phyloP scores from a whole-genome alignment of 2,888 invertebrate genomes.

The Caenorhabditis sinica region DNA sequence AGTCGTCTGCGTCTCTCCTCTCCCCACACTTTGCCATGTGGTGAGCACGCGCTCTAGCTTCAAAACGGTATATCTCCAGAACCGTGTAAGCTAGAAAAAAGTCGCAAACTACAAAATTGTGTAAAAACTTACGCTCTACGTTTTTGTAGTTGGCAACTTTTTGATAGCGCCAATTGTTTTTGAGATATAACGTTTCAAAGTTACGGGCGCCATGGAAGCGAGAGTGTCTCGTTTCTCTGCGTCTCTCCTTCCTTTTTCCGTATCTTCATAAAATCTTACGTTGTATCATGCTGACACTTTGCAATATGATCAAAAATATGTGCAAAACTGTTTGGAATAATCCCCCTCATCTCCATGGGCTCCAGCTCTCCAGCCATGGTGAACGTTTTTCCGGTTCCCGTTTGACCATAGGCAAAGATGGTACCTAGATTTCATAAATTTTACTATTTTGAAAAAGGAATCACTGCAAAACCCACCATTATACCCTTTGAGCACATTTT shows the following conservation, averaged over 20 bases:
- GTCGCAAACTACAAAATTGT: background rate
- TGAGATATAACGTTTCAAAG: background rate
- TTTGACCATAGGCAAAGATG: slow-evolving; percentile 87
- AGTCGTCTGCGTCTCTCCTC: too few relatives aligned
- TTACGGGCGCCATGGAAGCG: too few relatives aligned
- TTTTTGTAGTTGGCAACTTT: background rate
- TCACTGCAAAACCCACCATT: slow-evolving; percentile 89
- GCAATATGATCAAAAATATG: slow-evolving; percentile 99
- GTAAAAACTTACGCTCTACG: background rate
- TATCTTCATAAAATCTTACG: slow-evolving; percentile 86
- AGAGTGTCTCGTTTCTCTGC: too few relatives aligned
- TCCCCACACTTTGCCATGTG: too few relatives aligned
- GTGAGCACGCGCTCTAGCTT: too few relatives aligned
- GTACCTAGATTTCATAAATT: slow-evolving; percentile 85
- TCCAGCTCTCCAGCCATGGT: slow-evolving; percentile 96
- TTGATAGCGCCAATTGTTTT: background rate
- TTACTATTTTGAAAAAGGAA: background rate
- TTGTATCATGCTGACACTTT: slow-evolving; percentile 92
- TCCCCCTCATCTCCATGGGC: slow-evolving; percentile 93
- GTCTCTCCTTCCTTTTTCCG: background rate
- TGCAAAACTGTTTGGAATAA: slow-evolving; percentile 98
- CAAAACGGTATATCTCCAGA: too few relatives aligned
- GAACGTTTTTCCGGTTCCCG: slow-evolving; percentile 98
- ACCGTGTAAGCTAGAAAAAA: too few relatives aligned
- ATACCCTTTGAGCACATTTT: slow-evolving; percentile 95